Percentiles rank a stretch among this genome's conserved stretches.
Conservation (phyloP, 2,797 vertebrate genomes). For the Poecilia wingei region DNA sequence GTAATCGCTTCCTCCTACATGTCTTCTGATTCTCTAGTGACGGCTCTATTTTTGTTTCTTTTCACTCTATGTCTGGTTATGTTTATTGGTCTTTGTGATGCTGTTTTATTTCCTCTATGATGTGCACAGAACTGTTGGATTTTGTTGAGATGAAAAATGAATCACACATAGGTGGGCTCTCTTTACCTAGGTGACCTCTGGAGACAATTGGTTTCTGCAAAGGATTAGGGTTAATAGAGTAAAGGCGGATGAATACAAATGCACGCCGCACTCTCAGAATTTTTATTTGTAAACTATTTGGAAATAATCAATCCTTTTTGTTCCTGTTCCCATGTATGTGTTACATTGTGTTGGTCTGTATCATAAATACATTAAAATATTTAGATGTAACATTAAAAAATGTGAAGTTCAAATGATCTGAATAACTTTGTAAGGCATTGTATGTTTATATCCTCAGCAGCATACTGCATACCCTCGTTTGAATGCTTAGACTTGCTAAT, state of each 20-base stretch:
- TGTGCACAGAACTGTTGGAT: not conserved
- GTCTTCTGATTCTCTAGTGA: slow-evolving; percentile 27
- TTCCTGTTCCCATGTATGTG: not conserved
- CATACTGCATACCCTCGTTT: not conserved
- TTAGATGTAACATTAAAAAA: not conserved
- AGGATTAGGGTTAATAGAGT: not conserved
- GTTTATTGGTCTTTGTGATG: not conserved
- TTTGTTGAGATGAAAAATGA: not conserved
- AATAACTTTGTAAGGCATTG: not conserved
- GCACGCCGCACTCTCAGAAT: not conserved
- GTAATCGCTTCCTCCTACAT: slow-evolving; percentile 50
- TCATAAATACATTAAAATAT: not conserved
- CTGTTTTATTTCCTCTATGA: not conserved
- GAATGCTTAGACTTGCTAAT: not conserved
- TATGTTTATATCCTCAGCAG: not conserved
- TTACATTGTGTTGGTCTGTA: not conserved
- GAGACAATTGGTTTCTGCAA: not conserved
- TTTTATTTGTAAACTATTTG: not conserved
- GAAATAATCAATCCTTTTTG: not conserved
- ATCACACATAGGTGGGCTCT: not conserved
- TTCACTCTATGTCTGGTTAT: not conserved
- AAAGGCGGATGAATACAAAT: not conserved
- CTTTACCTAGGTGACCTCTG: not conserved
- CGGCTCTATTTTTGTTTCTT: slow-evolving; percentile 26
- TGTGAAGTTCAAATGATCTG: not conserved